A percentile compares a stretch with the other conserved stretches of the same genome.
These are phyloP conservation scores for Sarcophaga variegata DNA, from an alignment of 2,888 invertebrate genomes.

Conservation along the genomic window DNA sequence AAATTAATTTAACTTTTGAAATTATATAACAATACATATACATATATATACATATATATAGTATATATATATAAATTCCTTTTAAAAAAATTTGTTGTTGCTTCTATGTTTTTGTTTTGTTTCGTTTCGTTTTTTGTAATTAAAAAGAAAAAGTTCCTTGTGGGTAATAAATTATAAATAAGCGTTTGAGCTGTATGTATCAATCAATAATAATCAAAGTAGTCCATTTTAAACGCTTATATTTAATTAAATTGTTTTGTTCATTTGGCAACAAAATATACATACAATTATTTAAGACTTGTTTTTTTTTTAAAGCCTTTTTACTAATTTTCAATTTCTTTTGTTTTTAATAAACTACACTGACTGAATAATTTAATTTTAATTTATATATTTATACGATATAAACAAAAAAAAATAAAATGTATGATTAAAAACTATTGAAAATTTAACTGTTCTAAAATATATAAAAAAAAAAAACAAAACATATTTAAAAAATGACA, in stretches of 20 bases:
- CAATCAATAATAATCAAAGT: neutral
- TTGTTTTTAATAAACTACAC: slow-evolving; percentile 61
- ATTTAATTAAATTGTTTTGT: slow-evolving; percentile 9
- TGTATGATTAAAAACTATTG: neutral
- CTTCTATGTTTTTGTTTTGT: slow-evolving; percentile 26
- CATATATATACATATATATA: slow-evolving; percentile 6
- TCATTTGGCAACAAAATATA: slow-evolving; percentile 37
- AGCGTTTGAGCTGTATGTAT: slow-evolving; percentile 12
- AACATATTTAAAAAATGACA: slow-evolving; percentile 55
- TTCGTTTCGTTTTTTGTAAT: slow-evolving; percentile 30
- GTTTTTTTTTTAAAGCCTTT: slow-evolving; percentile 21
- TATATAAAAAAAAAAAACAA: slow-evolving; percentile 26
- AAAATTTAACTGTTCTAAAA: too few relatives aligned
- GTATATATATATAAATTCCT: slow-evolving; percentile 28
- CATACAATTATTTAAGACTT: slow-evolving; percentile 37
- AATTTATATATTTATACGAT: slow-evolving; percentile 63
- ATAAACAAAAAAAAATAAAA: slow-evolving; percentile 21
- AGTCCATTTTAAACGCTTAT: slow-evolving; percentile 15
- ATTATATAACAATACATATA: neutral
- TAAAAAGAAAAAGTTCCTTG: slow-evolving; percentile 61
- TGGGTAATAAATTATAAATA: slow-evolving; percentile 28
- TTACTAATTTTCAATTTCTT: slow-evolving; percentile 48
- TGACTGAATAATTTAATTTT: slow-evolving; percentile 70
- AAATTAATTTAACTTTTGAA: slow-evolving; percentile 30
- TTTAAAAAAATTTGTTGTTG: slow-evolving; percentile 43